phyloP scores from a whole-genome alignment of 1,140 invertebrate species.

The Yoshiicerus persimilis region DNA sequence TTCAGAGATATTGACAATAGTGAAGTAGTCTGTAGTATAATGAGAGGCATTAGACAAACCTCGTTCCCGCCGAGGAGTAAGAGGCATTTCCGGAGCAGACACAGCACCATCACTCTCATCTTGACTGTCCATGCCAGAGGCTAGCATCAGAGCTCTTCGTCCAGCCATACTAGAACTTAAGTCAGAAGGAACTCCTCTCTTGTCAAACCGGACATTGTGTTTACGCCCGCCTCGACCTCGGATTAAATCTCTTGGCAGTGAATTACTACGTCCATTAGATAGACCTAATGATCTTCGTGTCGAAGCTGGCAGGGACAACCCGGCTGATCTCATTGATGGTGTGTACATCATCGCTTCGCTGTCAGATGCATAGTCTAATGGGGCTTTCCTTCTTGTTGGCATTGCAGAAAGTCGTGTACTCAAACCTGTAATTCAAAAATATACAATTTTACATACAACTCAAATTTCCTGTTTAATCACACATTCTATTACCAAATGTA shows the following conservation, averaged over 20 bases:
- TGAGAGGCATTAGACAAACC: conserved; percentile 52
- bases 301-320: conserved; percentile 43
- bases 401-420: conserved; percentile 35
- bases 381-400: conserved; percentile 63
- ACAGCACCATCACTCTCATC: conserved; percentile 79
- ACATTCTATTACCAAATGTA: background rate
- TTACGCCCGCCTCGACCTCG: conserved; percentile 66
- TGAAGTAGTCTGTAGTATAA: background rate
- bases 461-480: background rate
- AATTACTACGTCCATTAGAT: conserved; percentile 47
- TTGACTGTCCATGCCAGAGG: conserved; percentile 58
- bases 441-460: background rate
- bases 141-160: conserved; percentile 54
- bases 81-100: conserved; percentile 71
- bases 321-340: conserved; percentile 68
- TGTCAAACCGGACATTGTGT: conserved; percentile 57
- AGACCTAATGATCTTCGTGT: conserved; percentile 46
- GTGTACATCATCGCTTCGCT: conserved; percentile 74
- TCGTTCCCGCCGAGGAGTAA: conserved; percentile 66
- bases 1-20: background rate
- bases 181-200: conserved; percentile 51
- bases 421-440: conserved; percentile 28
- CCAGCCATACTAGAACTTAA: conserved; percentile 40
- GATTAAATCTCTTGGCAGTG: conserved; percentile 63
- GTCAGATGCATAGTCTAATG: conserved; percentile 88